Conservation (phyloP, 2,797 vertebrate genomes). For the Alauda arvensis region DNA sequence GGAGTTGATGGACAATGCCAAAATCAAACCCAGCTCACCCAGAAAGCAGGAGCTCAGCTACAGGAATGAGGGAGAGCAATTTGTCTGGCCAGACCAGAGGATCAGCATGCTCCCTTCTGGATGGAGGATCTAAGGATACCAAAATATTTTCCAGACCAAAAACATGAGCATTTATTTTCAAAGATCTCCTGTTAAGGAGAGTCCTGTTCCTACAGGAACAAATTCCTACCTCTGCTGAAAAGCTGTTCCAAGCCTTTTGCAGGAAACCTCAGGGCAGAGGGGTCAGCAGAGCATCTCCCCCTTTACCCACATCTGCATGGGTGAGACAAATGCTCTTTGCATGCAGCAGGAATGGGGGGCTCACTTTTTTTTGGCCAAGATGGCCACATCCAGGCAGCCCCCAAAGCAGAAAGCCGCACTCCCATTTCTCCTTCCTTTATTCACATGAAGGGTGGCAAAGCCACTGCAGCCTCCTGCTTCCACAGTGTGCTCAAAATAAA, state of each 20-base stretch:
- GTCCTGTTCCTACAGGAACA: neutral
- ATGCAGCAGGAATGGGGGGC: rapidly evolving
- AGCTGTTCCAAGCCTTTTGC: neutral
- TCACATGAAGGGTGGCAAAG: neutral
- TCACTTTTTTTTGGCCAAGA: neutral
- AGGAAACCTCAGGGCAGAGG: neutral
- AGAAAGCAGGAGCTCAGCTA: neutral
- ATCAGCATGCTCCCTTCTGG: neutral
- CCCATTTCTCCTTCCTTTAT: neutral
- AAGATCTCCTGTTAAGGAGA: neutral
- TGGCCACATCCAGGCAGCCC: neutral
- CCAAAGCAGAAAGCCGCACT: neutral
- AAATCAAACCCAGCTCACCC: conserved; percentile 3
- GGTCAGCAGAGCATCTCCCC: neutral
- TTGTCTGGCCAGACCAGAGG: neutral
- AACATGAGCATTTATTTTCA: neutral
- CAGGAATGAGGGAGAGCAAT: neutral
- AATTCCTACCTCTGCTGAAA: neutral
- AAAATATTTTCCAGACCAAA: conserved; percentile 1
- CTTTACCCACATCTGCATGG: rapidly evolving
- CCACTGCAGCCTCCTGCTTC: neutral
- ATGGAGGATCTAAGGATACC: neutral
- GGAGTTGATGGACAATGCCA: neutral
- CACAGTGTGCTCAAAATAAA: neutral
- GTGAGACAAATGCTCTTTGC: neutral